Conservation (phyloP, 1,140 invertebrate genomes). For the Lordiphosa stackelbergi region DNA sequence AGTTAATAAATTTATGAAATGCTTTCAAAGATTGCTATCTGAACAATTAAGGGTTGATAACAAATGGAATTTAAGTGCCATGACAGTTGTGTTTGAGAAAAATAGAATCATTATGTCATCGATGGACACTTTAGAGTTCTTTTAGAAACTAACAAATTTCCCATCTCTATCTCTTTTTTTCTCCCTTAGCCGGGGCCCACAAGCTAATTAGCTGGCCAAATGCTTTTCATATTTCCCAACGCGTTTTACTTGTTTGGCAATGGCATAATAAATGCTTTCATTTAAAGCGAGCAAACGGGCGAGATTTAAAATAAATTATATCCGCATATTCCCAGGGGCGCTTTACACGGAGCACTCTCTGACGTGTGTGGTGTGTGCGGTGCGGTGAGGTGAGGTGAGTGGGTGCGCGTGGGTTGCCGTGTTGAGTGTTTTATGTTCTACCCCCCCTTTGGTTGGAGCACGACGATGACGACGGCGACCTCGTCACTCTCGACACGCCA, state of each 20-base stretch:
- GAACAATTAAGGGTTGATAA: too few species aligned
- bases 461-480: constrained; percentile 25
- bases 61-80: too few species aligned
- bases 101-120: too few species aligned
- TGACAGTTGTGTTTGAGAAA: too few species aligned
- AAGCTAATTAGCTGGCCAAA: constrained; percentile 64
- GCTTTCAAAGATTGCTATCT: too few species aligned
- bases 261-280: constrained; percentile 56
- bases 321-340: constrained; percentile 70
- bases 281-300: constrained; percentile 60
- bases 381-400: constrained; percentile 26
- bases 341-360: constrained; percentile 39
- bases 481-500: constrained; percentile 71
- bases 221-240: constrained; percentile 30
- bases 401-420: constrained; percentile 24
- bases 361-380: constrained; percentile 41
- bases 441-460: constrained; percentile 25
- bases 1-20: too few species aligned
- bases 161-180: neutral
- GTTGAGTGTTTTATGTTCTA: constrained; percentile 47
- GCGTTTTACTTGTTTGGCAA: constrained; percentile 22
- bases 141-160: too few species aligned
- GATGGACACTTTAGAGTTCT: too few species aligned
- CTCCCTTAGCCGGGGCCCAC: constrained; percentile 11
- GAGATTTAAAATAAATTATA: constrained; percentile 76